phyloP scores from a whole-genome alignment of 2,888 invertebrate genomes.

The Criorhina ranunculi region DNA sequence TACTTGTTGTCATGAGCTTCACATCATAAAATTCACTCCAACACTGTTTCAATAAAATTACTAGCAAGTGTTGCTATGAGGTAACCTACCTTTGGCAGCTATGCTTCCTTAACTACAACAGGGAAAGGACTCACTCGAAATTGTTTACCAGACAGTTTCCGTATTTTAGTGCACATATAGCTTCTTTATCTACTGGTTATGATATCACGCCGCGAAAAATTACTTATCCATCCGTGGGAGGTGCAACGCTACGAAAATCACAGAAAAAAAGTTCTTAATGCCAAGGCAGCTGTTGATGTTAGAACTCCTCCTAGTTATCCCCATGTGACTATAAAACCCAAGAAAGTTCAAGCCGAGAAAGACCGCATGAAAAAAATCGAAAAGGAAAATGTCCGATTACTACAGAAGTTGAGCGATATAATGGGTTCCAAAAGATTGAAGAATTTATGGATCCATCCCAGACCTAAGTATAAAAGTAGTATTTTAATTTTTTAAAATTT shows the following conservation, averaged over 20 bases:
- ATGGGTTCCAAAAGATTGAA: constrained; percentile 89
- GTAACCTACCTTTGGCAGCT: background rate
- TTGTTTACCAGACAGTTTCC: constrained; percentile 32
- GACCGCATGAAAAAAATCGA: constrained; percentile 88
- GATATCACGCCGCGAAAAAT: constrained; percentile 90
- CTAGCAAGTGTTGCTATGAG: constrained; percentile 45
- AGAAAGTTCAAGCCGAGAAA: constrained; percentile 89
- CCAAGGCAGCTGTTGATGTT: constrained; percentile 89
- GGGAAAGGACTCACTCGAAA: background rate
- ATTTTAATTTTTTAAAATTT: background rate
- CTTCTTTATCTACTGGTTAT: constrained; percentile 82
- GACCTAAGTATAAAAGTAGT: constrained; percentile 85
- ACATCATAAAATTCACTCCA: background rate
- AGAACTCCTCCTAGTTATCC: constrained; percentile 87
- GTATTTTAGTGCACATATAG: background rate
- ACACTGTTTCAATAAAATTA: constrained; percentile 21
- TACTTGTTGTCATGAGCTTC: constrained; percentile 11
- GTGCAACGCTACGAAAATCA: constrained; percentile 89
- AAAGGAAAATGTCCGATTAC: constrained; percentile 88
- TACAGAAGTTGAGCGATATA: constrained; percentile 88
- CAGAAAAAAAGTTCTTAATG: constrained; percentile 88
- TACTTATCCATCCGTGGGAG: constrained; percentile 90
- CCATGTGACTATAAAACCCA: constrained; percentile 89
- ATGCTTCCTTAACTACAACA: constrained; percentile 40
- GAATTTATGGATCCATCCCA: constrained; percentile 88